Base-by-base conservation (phyloP, 2,888 invertebrate species). In the Xanthia icteritia region DNA sequence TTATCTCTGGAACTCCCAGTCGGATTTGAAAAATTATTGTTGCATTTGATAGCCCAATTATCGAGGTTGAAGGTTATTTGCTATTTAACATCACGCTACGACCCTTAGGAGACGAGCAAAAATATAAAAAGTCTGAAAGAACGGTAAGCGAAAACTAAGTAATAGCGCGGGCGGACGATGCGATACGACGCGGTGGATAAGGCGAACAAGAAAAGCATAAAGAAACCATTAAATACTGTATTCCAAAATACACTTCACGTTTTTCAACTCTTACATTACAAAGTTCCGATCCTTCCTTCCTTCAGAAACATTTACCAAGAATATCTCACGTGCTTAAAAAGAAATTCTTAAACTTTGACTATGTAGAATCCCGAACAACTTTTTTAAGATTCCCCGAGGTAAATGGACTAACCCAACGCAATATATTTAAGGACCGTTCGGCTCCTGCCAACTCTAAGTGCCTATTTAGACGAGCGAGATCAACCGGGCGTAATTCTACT, bases 401-500 rank as follows among this genome's bases (percentile, higher is more conserved):
- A 86, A 83, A 77, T 73, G 67, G 77, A 74, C 72, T 76, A 77
- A 77, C 77, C 71, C 77, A 76, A 79, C 60, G 66, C 82, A 69
- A 79, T 81, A 81, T 81, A 86, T 83, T 85, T 80, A 86, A 84
- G 80, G 77, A 72, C 77, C 68, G 66, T 79, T 88, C 71, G 67
- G 72, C 71, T 84, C 48, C 67, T 60, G 66, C 76, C 67, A 79
- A 89, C 76, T 88, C 65, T 77, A 86, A 88, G 85, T 81, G 82
- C 77, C 85, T 81, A 84, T 84, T 88, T 76, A 73, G 78, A 74
- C 63, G 75, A 73, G 68, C 76, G 73, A 73, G 70, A 82, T 77
- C 82, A 83, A 82, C 81, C 73, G 80, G 42, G 70, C 77, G 83
- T 81, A 83, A 72, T 67, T 83, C 81, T 73, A 78, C 79, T 85